Base-by-base conservation (phyloP, 2,888 invertebrate genomes). In the Loripinus fragilis region DNA sequence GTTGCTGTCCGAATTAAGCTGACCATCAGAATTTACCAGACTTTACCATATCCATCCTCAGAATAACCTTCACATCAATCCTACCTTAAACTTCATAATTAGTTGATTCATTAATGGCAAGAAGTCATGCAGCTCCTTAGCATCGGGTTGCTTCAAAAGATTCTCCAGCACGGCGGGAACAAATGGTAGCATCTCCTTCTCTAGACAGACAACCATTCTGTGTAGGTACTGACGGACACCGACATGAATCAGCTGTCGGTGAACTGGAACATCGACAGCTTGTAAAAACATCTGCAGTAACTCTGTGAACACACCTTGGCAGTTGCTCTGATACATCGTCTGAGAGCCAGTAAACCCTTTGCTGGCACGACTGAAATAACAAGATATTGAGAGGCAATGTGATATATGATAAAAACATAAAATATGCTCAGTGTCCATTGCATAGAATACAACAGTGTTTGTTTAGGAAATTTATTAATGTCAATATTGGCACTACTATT, bases 121-220 rank as follows among this genome's bases (percentile, higher is more conserved):
- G 86, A 95, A 95, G 87, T 95, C 95, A 78, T 93, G 93, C 28
- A 93, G 88, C 78, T 92, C 93, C 85, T 90, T 90, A 75, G 93
- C 93, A 76, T 92, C 91, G 0, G 92, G 90, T 64, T 91, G 87
- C 77, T 94, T 94, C 41, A 95, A 91, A 38, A 95, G 92, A 48
- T 93, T 93, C 85, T 94, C 94, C 50, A 95, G 93, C 55, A 94
- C 94, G 2, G 92, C 82, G 1, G 95, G 95, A 71, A 95, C 93
- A 83, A 94, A 94, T 0, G 95, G 95, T 74, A 95, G 90, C 25
- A 95, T 90, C 86, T 95, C 95, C 41, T 93, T 94, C 82, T 95
- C 95, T 78, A 95, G 88, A 85, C 95, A 95, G 33, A 95, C 95
- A 30, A 95, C 95, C 94, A 95, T 94, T 38, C 95, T 93, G 89